Evolutionary conservation across 2,113 vertebrate genomes (phyloP), one percentile per base, ranked within the genome.

Genomic region (Tympanuchus pallidicinctus): DNA sequence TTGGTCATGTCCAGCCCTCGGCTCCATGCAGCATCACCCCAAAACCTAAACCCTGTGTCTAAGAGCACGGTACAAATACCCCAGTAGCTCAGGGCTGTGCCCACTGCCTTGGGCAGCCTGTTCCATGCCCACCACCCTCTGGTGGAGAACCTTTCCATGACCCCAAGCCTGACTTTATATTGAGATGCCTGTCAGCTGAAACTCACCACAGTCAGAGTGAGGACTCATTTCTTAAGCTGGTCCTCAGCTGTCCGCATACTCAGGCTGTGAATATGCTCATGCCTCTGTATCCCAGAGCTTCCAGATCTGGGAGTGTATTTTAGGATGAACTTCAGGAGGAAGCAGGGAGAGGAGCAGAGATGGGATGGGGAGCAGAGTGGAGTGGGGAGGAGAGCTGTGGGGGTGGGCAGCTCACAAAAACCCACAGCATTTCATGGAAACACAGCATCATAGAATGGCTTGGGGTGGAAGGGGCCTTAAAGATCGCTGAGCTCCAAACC

Each of bases 221-320:
- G 36, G 52, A 71, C 36, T 12, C 5, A 14, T 61, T 59, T 65
- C 34, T 40, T 42, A 9, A 57, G 18, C 32, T 57, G 34, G 28
- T 57, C 24, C 13, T 6, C 24, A 6, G 34, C 30, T 3, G 5
- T 50, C 34, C 32, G 7, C 34, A 59, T 34, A 47, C 64, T 71
- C 17, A 10, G 8, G 27, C 30, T 30, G 28, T 21, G 32, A 73
- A 21, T 0, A 1, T 3, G 13, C 60, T 28, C 12, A 10, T 18
- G 27, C 61, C 61, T 43, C 57, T 20, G 45, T 71, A 83, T 60
- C 72, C 40, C 30, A 13, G 32, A 10, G 48, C 21, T 34, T 11
- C 25, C 2, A 5, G 13, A 60, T 27, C 45, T 45, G 27, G 30
- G 19, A 0, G 13, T 21, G 16, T 14, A 1, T 8, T 47, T 24